Evolutionary conservation across 2,113 vertebrate species (phyloP).

Genomic region (Leucosticte australis): DNA sequence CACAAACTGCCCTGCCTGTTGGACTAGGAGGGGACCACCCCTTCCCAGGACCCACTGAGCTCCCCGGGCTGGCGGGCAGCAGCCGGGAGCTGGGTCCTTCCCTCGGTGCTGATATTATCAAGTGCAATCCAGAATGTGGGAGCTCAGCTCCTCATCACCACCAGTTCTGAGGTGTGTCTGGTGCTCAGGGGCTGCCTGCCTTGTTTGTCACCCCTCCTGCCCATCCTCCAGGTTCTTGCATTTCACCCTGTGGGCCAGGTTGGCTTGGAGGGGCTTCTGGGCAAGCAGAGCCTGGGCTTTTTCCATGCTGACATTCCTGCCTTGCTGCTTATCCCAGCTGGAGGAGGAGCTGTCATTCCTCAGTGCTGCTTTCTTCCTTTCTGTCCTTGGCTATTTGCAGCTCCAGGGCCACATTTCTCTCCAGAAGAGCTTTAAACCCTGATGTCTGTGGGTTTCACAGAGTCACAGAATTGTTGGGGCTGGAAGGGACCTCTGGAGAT

Average conservation of each 20-base stretch:
- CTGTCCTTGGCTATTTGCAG: neutral
- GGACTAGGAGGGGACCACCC: neutral
- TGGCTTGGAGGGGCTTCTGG: neutral
- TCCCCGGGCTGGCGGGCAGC: neutral
- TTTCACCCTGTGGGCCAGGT: neutral
- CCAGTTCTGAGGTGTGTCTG: neutral
- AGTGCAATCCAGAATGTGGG: conserved; percentile 46
- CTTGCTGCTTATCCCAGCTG: neutral
- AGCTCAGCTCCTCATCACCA: conserved; percentile 30
- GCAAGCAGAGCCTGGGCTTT: neutral
- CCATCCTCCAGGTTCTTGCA: neutral
- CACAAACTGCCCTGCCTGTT: conserved; percentile 1
- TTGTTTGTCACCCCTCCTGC: neutral
- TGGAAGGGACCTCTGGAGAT: neutral
- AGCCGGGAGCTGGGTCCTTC: conserved; percentile 26
- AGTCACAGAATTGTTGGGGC: neutral
- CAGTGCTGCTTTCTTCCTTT: neutral
- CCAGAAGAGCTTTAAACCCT: neutral
- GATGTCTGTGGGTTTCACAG: neutral
- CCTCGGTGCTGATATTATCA: conserved; percentile 46
- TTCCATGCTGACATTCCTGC: neutral
- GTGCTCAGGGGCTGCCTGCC: conserved; percentile 42
- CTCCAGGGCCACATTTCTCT: neutral
- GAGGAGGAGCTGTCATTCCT: neutral
- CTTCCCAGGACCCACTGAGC: neutral